Conservation (phyloP, 2,113 vertebrate genomes). For the Odocoileus hemionus region DNA sequence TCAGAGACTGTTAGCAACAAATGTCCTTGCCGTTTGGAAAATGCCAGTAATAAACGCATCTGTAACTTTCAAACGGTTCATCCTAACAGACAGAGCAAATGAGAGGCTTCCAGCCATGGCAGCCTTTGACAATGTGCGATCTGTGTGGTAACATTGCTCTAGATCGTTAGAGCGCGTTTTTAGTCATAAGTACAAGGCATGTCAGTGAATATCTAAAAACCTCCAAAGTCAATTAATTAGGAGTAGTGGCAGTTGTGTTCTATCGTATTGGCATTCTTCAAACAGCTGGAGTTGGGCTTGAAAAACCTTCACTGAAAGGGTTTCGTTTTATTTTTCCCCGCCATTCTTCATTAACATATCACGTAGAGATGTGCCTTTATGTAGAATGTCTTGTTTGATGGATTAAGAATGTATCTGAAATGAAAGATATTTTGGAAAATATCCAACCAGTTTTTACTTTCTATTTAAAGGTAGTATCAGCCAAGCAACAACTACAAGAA, state of each 20-base stretch:
- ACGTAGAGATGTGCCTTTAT: slow-evolving; percentile 57
- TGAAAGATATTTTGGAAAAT: slow-evolving; percentile 27
- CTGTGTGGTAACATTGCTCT: slow-evolving; percentile 45
- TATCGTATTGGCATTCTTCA: slow-evolving; percentile 66
- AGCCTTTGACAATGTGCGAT: slow-evolving; percentile 67
- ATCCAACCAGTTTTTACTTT: background rate
- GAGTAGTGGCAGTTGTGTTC: slow-evolving; percentile 49
- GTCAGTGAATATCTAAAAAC: slow-evolving; percentile 65
- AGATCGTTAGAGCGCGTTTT: slow-evolving; percentile 63
- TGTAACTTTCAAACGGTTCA: slow-evolving; percentile 35
- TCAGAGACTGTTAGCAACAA: slow-evolving; percentile 20
- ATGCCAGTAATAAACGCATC: slow-evolving; percentile 26
- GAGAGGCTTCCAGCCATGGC: slow-evolving; percentile 45
- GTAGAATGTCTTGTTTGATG: slow-evolving; percentile 57
- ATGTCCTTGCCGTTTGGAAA: slow-evolving; percentile 37
- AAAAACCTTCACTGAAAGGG: slow-evolving; percentile 40
- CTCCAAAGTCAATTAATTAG: slow-evolving; percentile 73
- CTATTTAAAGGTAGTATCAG: background rate
- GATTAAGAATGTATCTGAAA: slow-evolving; percentile 56
- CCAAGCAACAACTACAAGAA: background rate
- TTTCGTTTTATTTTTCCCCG: background rate
- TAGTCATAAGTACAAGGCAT: slow-evolving; percentile 66
- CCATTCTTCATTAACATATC: slow-evolving; percentile 68
- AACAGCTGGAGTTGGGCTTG: slow-evolving; percentile 73
- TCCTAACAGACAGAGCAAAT: slow-evolving; percentile 55